Base-by-base conservation (phyloP, 1,140 invertebrate species). In the Aphelenchoides avenae region DNA sequence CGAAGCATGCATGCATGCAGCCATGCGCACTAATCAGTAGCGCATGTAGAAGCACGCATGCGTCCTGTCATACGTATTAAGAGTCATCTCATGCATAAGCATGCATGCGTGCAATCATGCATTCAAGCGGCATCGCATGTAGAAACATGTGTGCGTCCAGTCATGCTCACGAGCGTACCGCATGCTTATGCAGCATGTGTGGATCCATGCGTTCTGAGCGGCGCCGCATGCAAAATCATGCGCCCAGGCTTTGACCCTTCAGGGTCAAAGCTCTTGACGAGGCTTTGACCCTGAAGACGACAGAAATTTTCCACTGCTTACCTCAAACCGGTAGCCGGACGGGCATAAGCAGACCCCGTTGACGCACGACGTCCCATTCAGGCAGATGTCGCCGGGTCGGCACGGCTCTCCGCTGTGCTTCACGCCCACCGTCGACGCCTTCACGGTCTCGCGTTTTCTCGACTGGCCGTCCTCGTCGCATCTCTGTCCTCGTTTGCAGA, bases 281-380 rank as follows among this genome's bases (percentile, higher is more conserved):
- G 13, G 31, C 27, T 57, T 31, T 3, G 18, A 54, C 26, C 30
- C n/a, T n/a, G n/a, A n/a, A n/a, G n/a, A n/a, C n/a, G n/a, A n/a
- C n/a, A 39, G 22, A 29, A n/a, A 1, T n/a, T 20, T 20, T 37
- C 15, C 15, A 58, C 20, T 6, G 40, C 11, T 49, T 33, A 56
- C 51, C 51, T 62, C 26, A 30, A 34, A 46, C 20, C 24, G 13
- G 52, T 46, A 59, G 15, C 53, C 62, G 6, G 31, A 13, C 15
- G 52, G 42, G 36, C 62, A 67, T 24, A 24, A 22, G 22, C 62
- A 65, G 24, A 42, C 26, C 27, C 47, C 47, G 29, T 53, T 37
- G 9, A 67, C 37, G 37, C 62, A 65, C 9, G 34, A 22, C 5
- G 66, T 66, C 20, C 65, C 62, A 22, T 66, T 52, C 31, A 59